Percentiles rank a stretch among this genome's conserved stretches.
phyloP scores from a whole-genome alignment of 2,113 vertebrate species.

The Datnioides undecimradiatus region DNA sequence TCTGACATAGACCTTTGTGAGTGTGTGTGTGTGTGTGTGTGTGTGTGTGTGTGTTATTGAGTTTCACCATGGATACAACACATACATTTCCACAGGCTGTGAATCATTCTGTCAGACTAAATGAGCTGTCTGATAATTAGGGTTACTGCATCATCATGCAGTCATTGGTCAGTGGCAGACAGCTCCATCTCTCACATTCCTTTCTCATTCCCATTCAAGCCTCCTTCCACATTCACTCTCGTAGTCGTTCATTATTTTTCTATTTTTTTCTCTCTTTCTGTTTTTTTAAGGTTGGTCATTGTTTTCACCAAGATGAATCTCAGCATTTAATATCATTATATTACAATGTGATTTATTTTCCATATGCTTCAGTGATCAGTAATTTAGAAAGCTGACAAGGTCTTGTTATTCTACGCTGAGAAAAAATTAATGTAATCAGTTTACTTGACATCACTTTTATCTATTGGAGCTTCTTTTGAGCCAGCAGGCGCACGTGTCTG shows the following conservation, averaged over 20 bases:
- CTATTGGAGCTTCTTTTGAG: background rate
- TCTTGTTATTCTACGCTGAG: background rate
- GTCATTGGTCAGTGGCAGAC: constrained; percentile 55
- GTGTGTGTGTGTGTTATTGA: constrained; percentile 21
- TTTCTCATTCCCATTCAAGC: constrained; percentile 46
- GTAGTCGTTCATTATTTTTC: constrained; percentile 1
- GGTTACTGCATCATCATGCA: constrained; percentile 58
- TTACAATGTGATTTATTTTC: constrained; percentile 24
- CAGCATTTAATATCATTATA: background rate
- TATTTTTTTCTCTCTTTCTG: background rate
- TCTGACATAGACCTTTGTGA: constrained; percentile 1
- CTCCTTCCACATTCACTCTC: constrained; percentile 22
- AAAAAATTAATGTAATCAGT: background rate
- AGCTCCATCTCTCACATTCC: constrained; percentile 50
- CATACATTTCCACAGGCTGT: constrained; percentile 54
- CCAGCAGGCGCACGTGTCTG: no score
- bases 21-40: constrained; percentile 19
- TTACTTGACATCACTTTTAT: constrained; percentile 2
- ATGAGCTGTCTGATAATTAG: constrained; percentile 67
- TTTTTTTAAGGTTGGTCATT: background rate
- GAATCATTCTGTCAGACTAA: constrained; percentile 69
- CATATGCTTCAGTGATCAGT: background rate
- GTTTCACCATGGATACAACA: constrained; percentile 33
- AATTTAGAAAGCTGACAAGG: background rate
- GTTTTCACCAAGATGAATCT: constrained; percentile 9